Evolutionary conservation across 2,113 vertebrate genomes (phyloP), one percentile per base, ranked within the genome.

Genomic region (Paraplagusia blochii): DNA sequence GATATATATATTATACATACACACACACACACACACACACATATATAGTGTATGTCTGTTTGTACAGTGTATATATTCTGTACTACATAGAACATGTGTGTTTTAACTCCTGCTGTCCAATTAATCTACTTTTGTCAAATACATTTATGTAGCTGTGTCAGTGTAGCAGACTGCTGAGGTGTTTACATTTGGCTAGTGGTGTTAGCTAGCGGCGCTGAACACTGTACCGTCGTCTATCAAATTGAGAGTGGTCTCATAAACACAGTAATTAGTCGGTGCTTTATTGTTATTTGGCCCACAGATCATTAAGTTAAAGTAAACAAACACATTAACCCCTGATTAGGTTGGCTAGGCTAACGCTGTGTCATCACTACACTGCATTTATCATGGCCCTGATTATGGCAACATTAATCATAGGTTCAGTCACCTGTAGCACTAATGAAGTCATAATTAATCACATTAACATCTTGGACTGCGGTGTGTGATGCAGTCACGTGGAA

Each of bases 111-210:
- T 52, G 56, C 52, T 55, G 58, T 75, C 45, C 44, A 67, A 62
- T 66, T 84, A 77, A 84, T 93, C 92, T 91, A 29, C 22, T 29
- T 29, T 29, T 29, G 85, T 86, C 92, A 91, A 92, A 91, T 90
- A 82, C 87, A n/a, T 79, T 63, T 88, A 60, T 90, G 90, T 88
- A 86, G 86, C 83, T 77, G 73, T 82, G 83, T 82, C 81, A 70
- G 82, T 89, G 81, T 88, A 90, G 87, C 80, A 49, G 53, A 72
- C 53, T 83, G 65, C 80, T 53, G 71, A 56, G 77, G 47, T 89
- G 87, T 88, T 69, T 87, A 86, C 80, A 77, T 72, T 79, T 85
- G 61, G 63, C 57, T 73, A 57, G 49, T 54, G 53, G 40, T 63
- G 79, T 69, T 76, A 83, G 80, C 72, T 79, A 68, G 81, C 57